A percentile compares a stretch with the other conserved stretches of the same genome.
Conservation (phyloP, 1,140 invertebrate species). For the Drosophila leontia region DNA sequence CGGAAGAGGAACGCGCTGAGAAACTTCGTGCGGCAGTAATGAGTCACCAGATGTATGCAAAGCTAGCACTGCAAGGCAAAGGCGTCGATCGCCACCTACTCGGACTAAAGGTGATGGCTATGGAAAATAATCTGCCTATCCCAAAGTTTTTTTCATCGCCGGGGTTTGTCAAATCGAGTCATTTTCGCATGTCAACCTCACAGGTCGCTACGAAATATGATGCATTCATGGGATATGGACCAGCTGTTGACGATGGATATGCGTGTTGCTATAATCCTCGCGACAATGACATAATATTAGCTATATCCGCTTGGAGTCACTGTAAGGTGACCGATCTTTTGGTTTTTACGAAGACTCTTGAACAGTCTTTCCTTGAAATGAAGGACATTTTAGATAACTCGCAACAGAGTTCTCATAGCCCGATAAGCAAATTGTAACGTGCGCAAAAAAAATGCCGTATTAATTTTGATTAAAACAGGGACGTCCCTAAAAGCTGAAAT, state of each 20-base stretch:
- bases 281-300: too few relatives aligned
- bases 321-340: too few relatives aligned
- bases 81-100: slow-evolving; percentile 95
- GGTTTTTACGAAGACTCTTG: too few relatives aligned
- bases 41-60: slow-evolving; percentile 92
- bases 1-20: slow-evolving; percentile 79
- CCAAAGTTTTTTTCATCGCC: slow-evolving; percentile 91
- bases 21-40: slow-evolving; percentile 90
- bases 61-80: slow-evolving; percentile 91
- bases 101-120: slow-evolving; percentile 93
- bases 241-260: slow-evolving; percentile 90
- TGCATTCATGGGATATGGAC: slow-evolving; percentile 94
- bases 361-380: too few relatives aligned
- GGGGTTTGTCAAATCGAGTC: slow-evolving; percentile 89
- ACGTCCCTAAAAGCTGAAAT: too few relatives aligned
- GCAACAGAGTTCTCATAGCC: too few relatives aligned
- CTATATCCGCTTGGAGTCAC: too few relatives aligned
- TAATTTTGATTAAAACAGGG: too few relatives aligned
- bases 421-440: too few relatives aligned
- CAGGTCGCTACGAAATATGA: slow-evolving; percentile 90
- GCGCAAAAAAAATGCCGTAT: too few relatives aligned
- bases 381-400: too few relatives aligned
- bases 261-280: too few relatives aligned
- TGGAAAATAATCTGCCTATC: slow-evolving; percentile 90
- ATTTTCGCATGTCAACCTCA: slow-evolving; percentile 95